Evolutionary conservation across 2,113 vertebrate genomes (phyloP).

Genomic region (Albula glossodonta): DNA sequence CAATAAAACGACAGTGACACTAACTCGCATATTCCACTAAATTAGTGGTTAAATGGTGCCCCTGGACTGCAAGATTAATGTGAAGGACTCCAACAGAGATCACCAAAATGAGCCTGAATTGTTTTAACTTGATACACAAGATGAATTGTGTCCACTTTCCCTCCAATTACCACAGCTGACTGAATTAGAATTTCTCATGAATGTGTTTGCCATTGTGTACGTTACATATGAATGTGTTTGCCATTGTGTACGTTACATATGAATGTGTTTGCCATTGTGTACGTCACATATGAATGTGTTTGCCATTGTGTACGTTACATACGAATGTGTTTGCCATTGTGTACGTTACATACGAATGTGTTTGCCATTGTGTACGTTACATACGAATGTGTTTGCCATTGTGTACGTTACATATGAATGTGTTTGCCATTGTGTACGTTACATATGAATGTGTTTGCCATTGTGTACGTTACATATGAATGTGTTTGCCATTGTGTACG

Average conservation of each 20-base stretch:
- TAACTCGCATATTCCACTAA: slow-evolving; percentile 59
- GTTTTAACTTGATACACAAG: slow-evolving; percentile 70
- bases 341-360: slow-evolving; percentile 65
- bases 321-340: slow-evolving; percentile 56
- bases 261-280: slow-evolving; percentile 56
- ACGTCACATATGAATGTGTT: slow-evolving; percentile 62
- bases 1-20: slow-evolving; percentile 56
- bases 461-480: no score
- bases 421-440: no score
- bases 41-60: slow-evolving; percentile 69
- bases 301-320: no score
- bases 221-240: slow-evolving; percentile 64
- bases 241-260: no score
- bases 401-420: slow-evolving; percentile 65
- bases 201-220: slow-evolving; percentile 68
- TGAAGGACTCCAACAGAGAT: slow-evolving; percentile 63
- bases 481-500: no score
- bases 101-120: slow-evolving; percentile 69
- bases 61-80: slow-evolving; percentile 57
- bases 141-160: slow-evolving; percentile 59
- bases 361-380: no score
- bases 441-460: slow-evolving; percentile 58
- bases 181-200: slow-evolving; percentile 48
- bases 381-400: slow-evolving; percentile 57
- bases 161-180: slow-evolving; percentile 58